Percentiles rank a stretch among this genome's conserved stretches.
phyloP scores from a whole-genome alignment of 2,888 invertebrate genomes.

The Tetragonisca angustula region DNA sequence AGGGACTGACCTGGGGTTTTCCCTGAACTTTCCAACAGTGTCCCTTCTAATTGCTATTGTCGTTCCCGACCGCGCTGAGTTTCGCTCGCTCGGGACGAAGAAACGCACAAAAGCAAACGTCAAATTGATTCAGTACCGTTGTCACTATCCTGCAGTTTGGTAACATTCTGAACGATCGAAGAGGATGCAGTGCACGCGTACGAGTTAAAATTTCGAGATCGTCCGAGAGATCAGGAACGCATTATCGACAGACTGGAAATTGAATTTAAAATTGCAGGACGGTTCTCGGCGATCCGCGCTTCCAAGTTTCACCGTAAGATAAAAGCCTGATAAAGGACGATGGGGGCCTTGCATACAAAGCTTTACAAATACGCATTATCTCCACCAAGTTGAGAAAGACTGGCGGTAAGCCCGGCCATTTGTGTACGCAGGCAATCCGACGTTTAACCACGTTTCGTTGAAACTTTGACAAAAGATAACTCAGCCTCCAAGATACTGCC shows the following conservation, averaged over 20 bases:
- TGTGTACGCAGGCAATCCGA: conserved; percentile 34
- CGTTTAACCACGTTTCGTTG: conserved; percentile 23
- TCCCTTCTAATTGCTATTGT: neutral
- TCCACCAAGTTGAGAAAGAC: conserved; percentile 7
- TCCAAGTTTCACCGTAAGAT: conserved; percentile 13
- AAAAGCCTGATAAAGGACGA: conserved; percentile 34
- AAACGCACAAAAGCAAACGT: too few species aligned
- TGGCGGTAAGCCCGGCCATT: neutral
- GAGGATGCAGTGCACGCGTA: too few species aligned
- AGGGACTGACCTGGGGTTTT: neutral
- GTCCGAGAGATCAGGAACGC: too few species aligned
- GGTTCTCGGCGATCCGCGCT: neutral
- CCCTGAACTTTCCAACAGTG: neutral
- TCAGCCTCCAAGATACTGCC: conserved; percentile 7
- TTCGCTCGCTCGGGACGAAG: neutral
- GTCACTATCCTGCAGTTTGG: too few species aligned
- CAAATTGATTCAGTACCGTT: too few species aligned
- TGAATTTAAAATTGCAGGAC: conserved; percentile 8
- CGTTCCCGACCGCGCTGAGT: neutral
- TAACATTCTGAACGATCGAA: too few species aligned
- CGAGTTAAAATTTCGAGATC: neutral
- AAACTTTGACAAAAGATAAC: conserved; percentile 40
- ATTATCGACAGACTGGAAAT: conserved; percentile 1
- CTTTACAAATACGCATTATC: conserved; percentile 34
- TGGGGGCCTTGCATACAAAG: conserved; percentile 4